Conservation (phyloP, 92 coral and sea anemone genomes). For the Bergia puertoricense region DNA sequence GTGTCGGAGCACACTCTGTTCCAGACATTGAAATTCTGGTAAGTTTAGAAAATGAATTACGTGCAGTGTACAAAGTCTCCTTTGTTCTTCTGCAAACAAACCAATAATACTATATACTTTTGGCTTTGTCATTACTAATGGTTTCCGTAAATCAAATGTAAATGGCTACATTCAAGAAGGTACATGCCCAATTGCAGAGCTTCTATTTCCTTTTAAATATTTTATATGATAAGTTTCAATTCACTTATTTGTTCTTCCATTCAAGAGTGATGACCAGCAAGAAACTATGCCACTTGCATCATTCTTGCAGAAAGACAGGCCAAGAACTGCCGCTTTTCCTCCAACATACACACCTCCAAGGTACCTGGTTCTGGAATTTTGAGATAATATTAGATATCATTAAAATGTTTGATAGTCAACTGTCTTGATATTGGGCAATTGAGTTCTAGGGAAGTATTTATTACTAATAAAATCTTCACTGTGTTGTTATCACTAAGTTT, state of each 20-base stretch:
- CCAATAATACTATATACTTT: too few species aligned
- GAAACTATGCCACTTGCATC: constrained; percentile 98
- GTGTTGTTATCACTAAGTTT: too few species aligned
- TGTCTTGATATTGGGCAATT: not conserved
- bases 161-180: too few species aligned
- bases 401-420: not conserved
- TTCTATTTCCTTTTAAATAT: too few species aligned
- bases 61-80: too few species aligned
- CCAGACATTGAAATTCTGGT: constrained; percentile 90
- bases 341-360: constrained; percentile 88
- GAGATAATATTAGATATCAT: constrained; percentile 24
- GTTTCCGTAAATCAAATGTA: too few species aligned
- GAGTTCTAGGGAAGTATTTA: not conserved
- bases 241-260: not conserved
- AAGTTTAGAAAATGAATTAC: constrained; percentile 3
- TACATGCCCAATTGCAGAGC: too few species aligned
- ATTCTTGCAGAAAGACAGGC: constrained; percentile 91
- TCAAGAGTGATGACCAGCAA: constrained; percentile 86
- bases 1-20: constrained; percentile 92
- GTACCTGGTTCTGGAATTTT: constrained; percentile 22
- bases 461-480: too few species aligned
- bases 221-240: too few species aligned
- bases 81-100: too few species aligned
- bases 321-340: constrained; percentile 90
- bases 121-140: too few species aligned